These are phyloP conservation scores for Thunnus maccoyii DNA, from an alignment of 2,113 vertebrate genomes.

Conservation along the genomic window DNA sequence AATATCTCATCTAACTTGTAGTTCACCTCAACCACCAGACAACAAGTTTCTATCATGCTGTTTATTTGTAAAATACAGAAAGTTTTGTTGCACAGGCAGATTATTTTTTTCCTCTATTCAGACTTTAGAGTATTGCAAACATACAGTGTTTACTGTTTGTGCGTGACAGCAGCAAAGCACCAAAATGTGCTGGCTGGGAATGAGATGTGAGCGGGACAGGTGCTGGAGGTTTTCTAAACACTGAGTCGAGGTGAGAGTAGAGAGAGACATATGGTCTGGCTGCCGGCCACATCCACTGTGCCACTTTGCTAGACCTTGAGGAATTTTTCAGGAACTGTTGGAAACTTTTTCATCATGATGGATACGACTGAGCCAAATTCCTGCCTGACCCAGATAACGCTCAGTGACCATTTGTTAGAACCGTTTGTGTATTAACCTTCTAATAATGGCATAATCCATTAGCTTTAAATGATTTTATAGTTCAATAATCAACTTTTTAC, in stretches of 20 bases:
- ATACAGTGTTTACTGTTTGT: conserved; percentile 22
- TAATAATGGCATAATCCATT: not conserved
- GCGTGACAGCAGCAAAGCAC: not conserved
- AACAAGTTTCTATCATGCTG: not conserved
- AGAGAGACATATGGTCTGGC: conserved; percentile 63
- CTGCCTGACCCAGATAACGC: conserved; percentile 57
- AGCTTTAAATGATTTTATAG: not conserved
- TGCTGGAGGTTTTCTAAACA: conserved; percentile 60
- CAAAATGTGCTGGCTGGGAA: conserved; percentile 15
- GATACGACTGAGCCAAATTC: conserved; percentile 9
- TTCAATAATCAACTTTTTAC: not conserved
- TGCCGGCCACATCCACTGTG: conserved; percentile 44
- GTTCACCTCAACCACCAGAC: conserved; percentile 13
- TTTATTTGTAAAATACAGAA: conserved; percentile 6
- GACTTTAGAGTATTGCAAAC: not conserved
- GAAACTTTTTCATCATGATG: conserved; percentile 66
- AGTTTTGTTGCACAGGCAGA: conserved; percentile 8
- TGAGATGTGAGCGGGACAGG: conserved; percentile 49
- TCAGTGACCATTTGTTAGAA: conserved; percentile 46
- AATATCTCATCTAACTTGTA: conserved; percentile 26
- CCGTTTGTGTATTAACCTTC: conserved; percentile 6
- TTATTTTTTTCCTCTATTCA: not conserved
- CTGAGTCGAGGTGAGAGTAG: conserved; percentile 43
- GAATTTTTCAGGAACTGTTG: conserved; percentile 59
- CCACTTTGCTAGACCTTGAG: conserved; percentile 69